These are phyloP conservation scores for Cotesia glomerata DNA, from an alignment of 1,140 invertebrate genomes.

Conservation along the genomic window DNA sequence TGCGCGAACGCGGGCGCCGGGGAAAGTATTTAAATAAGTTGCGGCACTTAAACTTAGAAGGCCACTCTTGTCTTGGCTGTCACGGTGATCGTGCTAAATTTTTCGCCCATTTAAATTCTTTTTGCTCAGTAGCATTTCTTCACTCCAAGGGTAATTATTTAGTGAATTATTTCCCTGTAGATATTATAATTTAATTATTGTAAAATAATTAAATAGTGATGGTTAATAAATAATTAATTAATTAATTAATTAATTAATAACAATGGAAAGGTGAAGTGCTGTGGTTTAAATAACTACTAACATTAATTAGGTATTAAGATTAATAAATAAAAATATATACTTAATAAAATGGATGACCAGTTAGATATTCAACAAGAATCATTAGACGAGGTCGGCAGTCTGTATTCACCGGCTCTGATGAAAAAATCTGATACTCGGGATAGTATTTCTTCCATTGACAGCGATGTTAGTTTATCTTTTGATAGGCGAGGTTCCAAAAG, in stretches of 20 bases:
- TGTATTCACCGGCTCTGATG: conserved; percentile 59
- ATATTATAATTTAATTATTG: not conserved
- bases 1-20: conserved; percentile 27
- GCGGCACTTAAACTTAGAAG: conserved; percentile 47
- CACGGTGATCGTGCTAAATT: conserved; percentile 31
- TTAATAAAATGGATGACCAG: conserved; percentile 46
- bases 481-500: conserved; percentile 59
- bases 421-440: conserved; percentile 68
- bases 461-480: conserved; percentile 67
- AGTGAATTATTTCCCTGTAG: not conserved
- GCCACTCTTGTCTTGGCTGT: conserved; percentile 52
- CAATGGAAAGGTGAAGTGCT: conserved; percentile 18
- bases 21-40: conserved; percentile 59
- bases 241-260: too few relatives aligned
- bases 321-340: not conserved
- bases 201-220: not conserved
- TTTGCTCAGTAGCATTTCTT: conserved; percentile 1
- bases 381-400: conserved; percentile 50
- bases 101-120: conserved; percentile 35
- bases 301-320: not conserved
- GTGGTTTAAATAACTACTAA: not conserved
- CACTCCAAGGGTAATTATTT: not conserved
- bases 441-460: conserved; percentile 71
- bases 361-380: conserved; percentile 48
- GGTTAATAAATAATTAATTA: not conserved